Evolutionary conservation across 2,797 vertebrate genomes (phyloP), one percentile per base, ranked within the genome.

Genomic region (Anguilla anguilla): DNA sequence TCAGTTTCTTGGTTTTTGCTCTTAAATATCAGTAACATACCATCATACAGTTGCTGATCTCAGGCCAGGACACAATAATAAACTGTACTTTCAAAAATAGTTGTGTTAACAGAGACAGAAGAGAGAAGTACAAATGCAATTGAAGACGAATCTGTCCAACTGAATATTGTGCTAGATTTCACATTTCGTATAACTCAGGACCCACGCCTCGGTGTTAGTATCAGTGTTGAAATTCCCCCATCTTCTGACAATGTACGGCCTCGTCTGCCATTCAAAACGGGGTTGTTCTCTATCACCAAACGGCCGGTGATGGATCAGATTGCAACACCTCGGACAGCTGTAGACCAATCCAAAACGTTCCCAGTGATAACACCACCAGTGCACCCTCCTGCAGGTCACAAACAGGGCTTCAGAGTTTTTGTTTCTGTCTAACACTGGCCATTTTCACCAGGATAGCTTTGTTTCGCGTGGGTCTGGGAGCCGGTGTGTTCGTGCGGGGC

Each of bases 251-350:
- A 39, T 39, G 39, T 17, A 43, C 15, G 11, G 89, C 91, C 91
- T 93, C 92, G 92, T 91, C 93, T 59, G 94, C 91, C 88, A 90
- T 91, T 90, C 92, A 92, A 91, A 94, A 59, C 17, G 28, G 92
- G 93, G 94, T 93, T 11, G 28, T 72, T 59, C 43, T 86, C 43
- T 25, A 28, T 13, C 15, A 28, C 57, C 22, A 64, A 28, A n/a
- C 49, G n/a, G 85, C 28, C 72, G 15, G 72, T 86, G 69, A 86
- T 51, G 31, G 6, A 59, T 59, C 51, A 39, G 9, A 6, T 72
- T 9, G n/a, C 19, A 28, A 0, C 85, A 77, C 49, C 46, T 13
- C 11, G 9, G 59, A 19, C 61, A 35, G 25, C 85, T 11, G 25
- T 35, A 1, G 46, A 22, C 31, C 64, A 10, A n/a, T 51, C 43